Conservation (phyloP, 2,888 invertebrate species). For the Agrotis puta region DNA sequence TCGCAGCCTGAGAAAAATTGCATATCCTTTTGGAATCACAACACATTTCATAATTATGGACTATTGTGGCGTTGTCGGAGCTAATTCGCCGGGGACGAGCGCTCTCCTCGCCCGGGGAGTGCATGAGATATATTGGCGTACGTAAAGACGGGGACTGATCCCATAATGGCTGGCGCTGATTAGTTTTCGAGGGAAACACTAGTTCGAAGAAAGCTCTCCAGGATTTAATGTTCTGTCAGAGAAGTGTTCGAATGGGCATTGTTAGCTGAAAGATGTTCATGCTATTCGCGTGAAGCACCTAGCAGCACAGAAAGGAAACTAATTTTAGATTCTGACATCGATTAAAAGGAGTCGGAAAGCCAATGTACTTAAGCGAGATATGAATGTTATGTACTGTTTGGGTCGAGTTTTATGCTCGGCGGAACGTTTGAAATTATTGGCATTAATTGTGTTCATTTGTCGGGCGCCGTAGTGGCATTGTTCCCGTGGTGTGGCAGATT, state of each 20-base stretch:
- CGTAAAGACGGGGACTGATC: constrained; percentile 79
- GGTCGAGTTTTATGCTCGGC: constrained; percentile 52
- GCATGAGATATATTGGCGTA: constrained; percentile 81
- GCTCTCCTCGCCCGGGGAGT: constrained; percentile 79
- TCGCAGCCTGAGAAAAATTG: constrained; percentile 87
- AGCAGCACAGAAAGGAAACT: constrained; percentile 55
- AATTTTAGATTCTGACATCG: constrained; percentile 60
- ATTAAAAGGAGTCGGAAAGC: constrained; percentile 53
- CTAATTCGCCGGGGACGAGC: constrained; percentile 84
- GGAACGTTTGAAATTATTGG: constrained; percentile 73
- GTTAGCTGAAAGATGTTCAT: constrained; percentile 62
- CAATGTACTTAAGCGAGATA: constrained; percentile 36
- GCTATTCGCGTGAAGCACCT: constrained; percentile 33
- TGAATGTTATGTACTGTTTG: constrained; percentile 48
- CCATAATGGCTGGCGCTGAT: constrained; percentile 85
- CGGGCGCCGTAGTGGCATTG: constrained; percentile 80
- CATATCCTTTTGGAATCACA: constrained; percentile 86
- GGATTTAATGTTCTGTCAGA: constrained; percentile 78
- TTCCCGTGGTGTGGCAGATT: constrained; percentile 77
- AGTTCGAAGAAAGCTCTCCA: constrained; percentile 83
- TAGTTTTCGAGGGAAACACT: constrained; percentile 87
- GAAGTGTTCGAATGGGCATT: constrained; percentile 67
- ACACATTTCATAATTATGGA: constrained; percentile 91
- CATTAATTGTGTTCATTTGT: constrained; percentile 85
- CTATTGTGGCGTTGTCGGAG: constrained; percentile 88